Percentiles rank a stretch among this genome's conserved stretches.
Conservation (phyloP, 2,113 vertebrate species). For the Anolis carolinensis region DNA sequence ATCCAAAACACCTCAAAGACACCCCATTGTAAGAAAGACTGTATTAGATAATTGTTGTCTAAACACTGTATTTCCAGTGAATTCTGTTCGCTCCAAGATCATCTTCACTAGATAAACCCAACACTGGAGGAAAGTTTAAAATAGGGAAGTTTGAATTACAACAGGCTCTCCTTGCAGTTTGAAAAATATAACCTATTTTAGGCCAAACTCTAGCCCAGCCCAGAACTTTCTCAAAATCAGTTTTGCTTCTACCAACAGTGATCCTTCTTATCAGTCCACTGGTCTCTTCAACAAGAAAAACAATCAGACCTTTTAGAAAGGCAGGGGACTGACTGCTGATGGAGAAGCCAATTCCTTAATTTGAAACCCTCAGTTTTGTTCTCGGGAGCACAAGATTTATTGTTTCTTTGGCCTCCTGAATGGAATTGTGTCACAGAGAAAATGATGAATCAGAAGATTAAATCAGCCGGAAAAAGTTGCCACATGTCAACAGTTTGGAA, state of each 20-base stretch:
- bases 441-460: neutral
- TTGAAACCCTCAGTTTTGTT: neutral
- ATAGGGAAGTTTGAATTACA: neutral
- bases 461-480: conserved; percentile 1
- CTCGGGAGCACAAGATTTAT: neutral
- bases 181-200: neutral
- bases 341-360: neutral
- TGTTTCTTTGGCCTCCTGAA: neutral
- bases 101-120: neutral
- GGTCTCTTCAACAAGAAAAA: neutral
- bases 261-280: too few relatives aligned
- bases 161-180: neutral
- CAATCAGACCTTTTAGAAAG: neutral
- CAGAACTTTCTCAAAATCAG: neutral
- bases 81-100: neutral
- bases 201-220: too few relatives aligned
- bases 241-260: neutral
- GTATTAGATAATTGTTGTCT: neutral
- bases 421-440: neutral
- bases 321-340: neutral
- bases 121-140: neutral
- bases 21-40: neutral
- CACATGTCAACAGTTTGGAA: conserved; percentile 18
- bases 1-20: too few relatives aligned
- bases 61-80: neutral